Base-by-base conservation (phyloP, 2,113 vertebrate species). In the Dipodomys stephensi region DNA sequence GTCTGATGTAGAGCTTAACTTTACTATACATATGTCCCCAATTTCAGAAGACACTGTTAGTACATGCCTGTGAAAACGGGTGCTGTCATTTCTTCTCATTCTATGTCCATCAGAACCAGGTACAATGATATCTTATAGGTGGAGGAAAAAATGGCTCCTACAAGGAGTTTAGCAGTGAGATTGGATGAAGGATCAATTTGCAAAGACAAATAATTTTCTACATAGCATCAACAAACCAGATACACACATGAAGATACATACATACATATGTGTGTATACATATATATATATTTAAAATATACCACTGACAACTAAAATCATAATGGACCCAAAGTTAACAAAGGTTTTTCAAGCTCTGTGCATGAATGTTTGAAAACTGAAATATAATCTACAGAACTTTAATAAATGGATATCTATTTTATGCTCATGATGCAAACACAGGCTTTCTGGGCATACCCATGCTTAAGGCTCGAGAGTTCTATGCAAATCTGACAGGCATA, bases 271-370 rank as follows among this genome's bases (percentile, higher is more conserved):
- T 49, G 9, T 49, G 49, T 49, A 49, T 49, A 12, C 49, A 49
- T 49, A 12, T 49, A 49, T 49, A 12, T 67, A 4, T 74, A 46
- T 76, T 90, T 86, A 46, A 79, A 77, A 67, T 32, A 87, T 65
- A 65, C 27, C 8, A 35, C 72, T 93, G 86, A 67, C 8, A 81
- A 60, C 20, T 83, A 60, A 94, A 94, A 76, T 83, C 72, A 78
- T 23, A 91, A 71, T 69, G 12, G 28, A 19, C n/a, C 19, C 68
- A 92, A n/a, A 81, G 83, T 81, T 71, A 71, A 77, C 6, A 57
- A 71, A 93, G 20, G 1, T 74, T 94, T 77, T 96, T 32, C 18
- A 81, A 95, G 20, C 7, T 22, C 11, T 69, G 9, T 82, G 35
- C 32, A 19, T 68, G 32, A 46, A 23, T 83, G 18, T 83, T 78